Conservation (phyloP, 1,140 invertebrate species). For the Nylanderia fulva region DNA sequence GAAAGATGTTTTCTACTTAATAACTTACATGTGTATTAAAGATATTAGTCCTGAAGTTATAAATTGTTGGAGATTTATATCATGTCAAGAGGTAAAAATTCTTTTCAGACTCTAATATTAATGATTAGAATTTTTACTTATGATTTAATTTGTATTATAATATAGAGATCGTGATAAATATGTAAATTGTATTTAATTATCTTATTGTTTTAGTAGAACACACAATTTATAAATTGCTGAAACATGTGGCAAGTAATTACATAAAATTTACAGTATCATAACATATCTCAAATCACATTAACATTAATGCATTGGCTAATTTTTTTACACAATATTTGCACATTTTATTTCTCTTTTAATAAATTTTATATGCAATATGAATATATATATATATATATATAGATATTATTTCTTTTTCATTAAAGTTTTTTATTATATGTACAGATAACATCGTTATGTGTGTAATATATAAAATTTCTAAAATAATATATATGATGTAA, state of each 20-base stretch:
- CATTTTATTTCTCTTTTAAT: neutral
- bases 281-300: conserved; percentile 9
- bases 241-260: conserved; percentile 2
- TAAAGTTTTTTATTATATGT: neutral
- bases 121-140: conserved; percentile 42
- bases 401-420: neutral
- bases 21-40: conserved; percentile 12
- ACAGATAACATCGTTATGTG: too few species aligned
- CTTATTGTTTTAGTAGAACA: neutral
- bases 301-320: neutral
- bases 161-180: conserved; percentile 25
- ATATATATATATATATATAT: neutral
- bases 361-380: neutral
- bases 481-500: neutral
- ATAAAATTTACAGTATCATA: neutral
- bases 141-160: conserved; percentile 25
- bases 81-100: conserved; percentile 8
- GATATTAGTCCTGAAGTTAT: conserved; percentile 7
- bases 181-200: conserved; percentile 33
- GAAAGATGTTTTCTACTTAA: conserved; percentile 42
- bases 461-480: neutral
- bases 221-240: conserved; percentile 42
- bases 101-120: conserved; percentile 21
- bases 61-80: neutral
- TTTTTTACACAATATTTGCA: neutral